Evolutionary conservation across 2,113 vertebrate genomes (phyloP).

Genomic region (Nesogale talazaci): DNA sequence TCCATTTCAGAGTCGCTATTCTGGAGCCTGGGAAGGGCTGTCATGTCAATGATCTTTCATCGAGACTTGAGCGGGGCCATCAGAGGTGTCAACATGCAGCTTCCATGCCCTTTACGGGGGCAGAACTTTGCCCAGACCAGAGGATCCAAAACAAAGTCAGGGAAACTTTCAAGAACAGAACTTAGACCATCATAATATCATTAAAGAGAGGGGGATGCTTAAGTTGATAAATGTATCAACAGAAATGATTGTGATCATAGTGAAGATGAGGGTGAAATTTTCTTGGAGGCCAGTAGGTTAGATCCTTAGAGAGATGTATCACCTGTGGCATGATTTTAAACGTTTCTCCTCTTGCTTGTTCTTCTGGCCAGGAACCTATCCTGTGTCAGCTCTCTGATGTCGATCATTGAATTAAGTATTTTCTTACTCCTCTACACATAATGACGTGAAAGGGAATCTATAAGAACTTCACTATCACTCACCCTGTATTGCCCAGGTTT

Average conservation of each 20-base stretch:
- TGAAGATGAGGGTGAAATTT: neutral
- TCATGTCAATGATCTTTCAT: neutral
- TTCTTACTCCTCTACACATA: neutral
- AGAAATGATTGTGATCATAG: neutral
- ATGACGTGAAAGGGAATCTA: neutral
- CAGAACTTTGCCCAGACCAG: too few species aligned
- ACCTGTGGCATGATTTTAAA: neutral
- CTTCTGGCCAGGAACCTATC: neutral
- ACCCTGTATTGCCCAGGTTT: too few species aligned
- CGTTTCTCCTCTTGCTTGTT: neutral
- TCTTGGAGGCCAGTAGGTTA: neutral
- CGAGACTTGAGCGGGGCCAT: rapidly evolving
- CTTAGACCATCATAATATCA: too few species aligned
- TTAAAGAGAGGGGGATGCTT: neutral
- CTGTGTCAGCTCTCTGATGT: neutral
- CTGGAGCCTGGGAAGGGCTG: rapidly evolving
- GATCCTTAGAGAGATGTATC: neutral
- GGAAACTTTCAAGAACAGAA: neutral
- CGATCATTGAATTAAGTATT: neutral
- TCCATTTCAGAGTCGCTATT: neutral
- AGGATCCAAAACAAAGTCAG: neutral
- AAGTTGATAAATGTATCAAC: neutral
- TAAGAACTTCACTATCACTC: neutral
- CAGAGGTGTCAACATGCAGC: neutral
- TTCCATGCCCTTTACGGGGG: rapidly evolving